These are phyloP conservation scores for Nematopogon swammerdamellus DNA, from an alignment of 2,888 invertebrate genomes.

Conservation along the genomic window DNA sequence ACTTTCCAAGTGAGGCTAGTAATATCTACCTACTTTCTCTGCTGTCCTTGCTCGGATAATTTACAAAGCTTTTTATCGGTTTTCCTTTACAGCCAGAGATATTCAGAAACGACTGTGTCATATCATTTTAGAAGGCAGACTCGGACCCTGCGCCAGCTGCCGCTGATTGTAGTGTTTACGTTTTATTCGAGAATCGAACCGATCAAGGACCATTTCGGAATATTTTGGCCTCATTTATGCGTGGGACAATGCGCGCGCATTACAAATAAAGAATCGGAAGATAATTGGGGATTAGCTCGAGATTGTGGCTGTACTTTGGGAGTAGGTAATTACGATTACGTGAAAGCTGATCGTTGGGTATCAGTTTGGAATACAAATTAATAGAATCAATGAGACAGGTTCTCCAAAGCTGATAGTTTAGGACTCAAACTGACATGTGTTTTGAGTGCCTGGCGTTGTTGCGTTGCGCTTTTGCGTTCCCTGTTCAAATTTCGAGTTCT, in stretches of 20 bases:
- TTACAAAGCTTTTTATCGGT: slow-evolving; percentile 31
- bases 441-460: too few relatives aligned
- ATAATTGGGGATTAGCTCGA: background rate
- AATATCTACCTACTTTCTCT: too few relatives aligned
- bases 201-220: slow-evolving; percentile 19
- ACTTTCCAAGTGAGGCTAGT: too few relatives aligned
- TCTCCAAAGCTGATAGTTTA: too few relatives aligned
- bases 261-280: background rate
- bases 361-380: too few relatives aligned
- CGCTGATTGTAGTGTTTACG: slow-evolving; percentile 51
- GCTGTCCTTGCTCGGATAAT: slow-evolving; percentile 29
- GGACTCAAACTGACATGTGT: too few relatives aligned
- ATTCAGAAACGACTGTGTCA: slow-evolving; percentile 52
- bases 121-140: slow-evolving; percentile 45
- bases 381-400: too few relatives aligned
- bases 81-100: slow-evolving; percentile 36
- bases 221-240: background rate
- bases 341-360: too few relatives aligned
- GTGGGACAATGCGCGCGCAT: background rate
- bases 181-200: slow-evolving; percentile 37
- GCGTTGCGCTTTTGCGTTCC: too few relatives aligned
- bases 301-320: too few relatives aligned
- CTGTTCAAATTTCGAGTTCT: too few relatives aligned
- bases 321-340: too few relatives aligned
- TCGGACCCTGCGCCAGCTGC: slow-evolving; percentile 19